Evolutionary conservation across 2,797 vertebrate species (phyloP), one percentile per base, ranked within the genome.

Genomic region (Hybognathus amarus): DNA sequence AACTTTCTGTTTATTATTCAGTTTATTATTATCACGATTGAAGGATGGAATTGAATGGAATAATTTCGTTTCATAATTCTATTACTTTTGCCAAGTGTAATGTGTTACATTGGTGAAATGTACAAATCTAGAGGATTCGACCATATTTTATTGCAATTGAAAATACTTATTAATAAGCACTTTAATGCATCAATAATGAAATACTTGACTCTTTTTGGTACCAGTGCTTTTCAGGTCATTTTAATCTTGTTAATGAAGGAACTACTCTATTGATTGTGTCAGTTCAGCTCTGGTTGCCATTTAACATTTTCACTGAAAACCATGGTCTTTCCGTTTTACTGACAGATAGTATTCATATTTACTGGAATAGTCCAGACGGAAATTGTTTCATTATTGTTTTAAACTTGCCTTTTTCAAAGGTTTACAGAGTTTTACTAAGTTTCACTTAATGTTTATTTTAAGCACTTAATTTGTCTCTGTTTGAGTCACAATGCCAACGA

Each of bases 141-240:
- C 11, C 2, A 2, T 45, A 30, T 59, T n/a, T 30, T 30, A 80
- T 42, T n/a, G 17, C 13, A 36, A 61, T 47, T 56, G 20, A 30
- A 81, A 24, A 63, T 63, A 73, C 38, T 24, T 71, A 20, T 9
- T 30, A 54, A n/a, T 40, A 36, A 59, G 68, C 68, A 61, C 68
- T 81, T 61, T 36, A 63, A 71, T 63, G 8, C 22, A 61, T 76
- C 38, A 59, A 18, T 42, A 27, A 59, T 24, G n/a, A 76, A 76
- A 76, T 42, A 18, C 7, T 20, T 52, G 45, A 13, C 2, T 8
- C 3, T 20, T 15, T 33, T 36, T 70, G 5, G 20, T 59, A 52
- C 38, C 12, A 36, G 1, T 47, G 27, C 18, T 63, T 11, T 38
- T 56, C 10, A 8, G 7, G 4, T 24, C 8, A 27, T 68, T 27